These are phyloP conservation scores for Nettapus auritus DNA, from an alignment of 2,113 vertebrate genomes.

Conservation along the genomic window DNA sequence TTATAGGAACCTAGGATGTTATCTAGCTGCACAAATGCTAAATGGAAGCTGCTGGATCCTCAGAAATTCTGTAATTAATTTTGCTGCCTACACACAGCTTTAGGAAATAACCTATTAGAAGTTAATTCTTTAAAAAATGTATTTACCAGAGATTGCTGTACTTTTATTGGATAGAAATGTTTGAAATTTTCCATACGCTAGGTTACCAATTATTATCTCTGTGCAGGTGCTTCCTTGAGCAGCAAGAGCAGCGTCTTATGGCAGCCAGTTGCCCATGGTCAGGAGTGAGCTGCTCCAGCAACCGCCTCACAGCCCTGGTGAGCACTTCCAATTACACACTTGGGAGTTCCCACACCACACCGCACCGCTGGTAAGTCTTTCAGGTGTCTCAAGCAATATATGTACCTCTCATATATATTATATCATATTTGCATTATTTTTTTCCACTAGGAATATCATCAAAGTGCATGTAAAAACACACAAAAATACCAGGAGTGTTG, in stretches of 20 bases:
- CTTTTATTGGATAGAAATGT: not conserved
- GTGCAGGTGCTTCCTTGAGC: not conserved
- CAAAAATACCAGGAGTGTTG: fast-evolving
- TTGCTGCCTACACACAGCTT: not conserved
- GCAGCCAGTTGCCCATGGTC: not conserved
- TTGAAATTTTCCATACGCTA: not conserved
- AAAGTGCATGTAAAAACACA: not conserved
- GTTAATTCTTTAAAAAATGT: not conserved
- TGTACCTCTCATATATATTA: not conserved
- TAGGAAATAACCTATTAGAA: not conserved
- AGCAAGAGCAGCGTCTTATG: fast-evolving
- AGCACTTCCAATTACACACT: not conserved
- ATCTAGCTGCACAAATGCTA: not conserved
- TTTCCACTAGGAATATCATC: not conserved
- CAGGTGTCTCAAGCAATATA: not conserved
- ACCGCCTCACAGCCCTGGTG: fast-evolving
- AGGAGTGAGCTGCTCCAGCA: not conserved
- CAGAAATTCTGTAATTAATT: not conserved
- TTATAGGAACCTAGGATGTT: not conserved
- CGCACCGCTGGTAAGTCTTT: not conserved
- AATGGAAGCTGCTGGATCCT: not conserved
- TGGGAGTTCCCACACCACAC: not conserved
- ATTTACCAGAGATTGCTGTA: not conserved
- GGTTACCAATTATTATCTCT: not conserved
- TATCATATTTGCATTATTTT: not conserved